Evolutionary conservation across 2,888 invertebrate species (phyloP).

Genomic region (Osedax fenrisi): DNA sequence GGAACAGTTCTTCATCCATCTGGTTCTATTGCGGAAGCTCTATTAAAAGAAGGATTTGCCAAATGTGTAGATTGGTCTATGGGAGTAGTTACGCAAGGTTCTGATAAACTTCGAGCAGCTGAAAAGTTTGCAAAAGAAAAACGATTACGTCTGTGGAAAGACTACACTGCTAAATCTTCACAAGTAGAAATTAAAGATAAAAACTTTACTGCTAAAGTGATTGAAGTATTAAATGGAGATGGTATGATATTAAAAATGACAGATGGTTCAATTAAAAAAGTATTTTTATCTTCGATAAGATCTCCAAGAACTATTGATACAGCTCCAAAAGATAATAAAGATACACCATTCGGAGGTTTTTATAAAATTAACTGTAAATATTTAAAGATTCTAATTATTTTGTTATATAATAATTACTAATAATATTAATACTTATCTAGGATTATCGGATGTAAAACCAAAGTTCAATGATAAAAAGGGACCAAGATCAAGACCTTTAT

Average conservation of each 20-base stretch:
- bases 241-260: slow-evolving; percentile 71
- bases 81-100: slow-evolving; percentile 67
- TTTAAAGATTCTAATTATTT: too few relatives aligned
- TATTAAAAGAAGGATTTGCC: slow-evolving; percentile 79
- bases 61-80: slow-evolving; percentile 87
- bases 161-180: slow-evolving; percentile 58
- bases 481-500: slow-evolving; percentile 61
- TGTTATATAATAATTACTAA: too few relatives aligned
- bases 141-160: slow-evolving; percentile 75
- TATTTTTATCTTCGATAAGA: slow-evolving; percentile 86
- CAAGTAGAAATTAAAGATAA: slow-evolving; percentile 45
- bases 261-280: slow-evolving; percentile 70
- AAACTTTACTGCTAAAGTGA: slow-evolving; percentile 48
- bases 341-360: background rate
- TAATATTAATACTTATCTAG: background rate
- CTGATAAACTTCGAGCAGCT: slow-evolving; percentile 69
- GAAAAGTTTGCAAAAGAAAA: slow-evolving; percentile 79
- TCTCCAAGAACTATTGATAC: slow-evolving; percentile 64
- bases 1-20: slow-evolving; percentile 82
- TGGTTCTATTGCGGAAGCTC: slow-evolving; percentile 80
- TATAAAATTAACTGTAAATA: background rate
- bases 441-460: background rate
- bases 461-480: slow-evolving; percentile 9
- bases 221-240: slow-evolving; percentile 87
- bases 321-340: slow-evolving; percentile 10